These are phyloP conservation scores for Pinna nobilis DNA, from an alignment of 1,140 invertebrate genomes.

Conservation along the genomic window DNA sequence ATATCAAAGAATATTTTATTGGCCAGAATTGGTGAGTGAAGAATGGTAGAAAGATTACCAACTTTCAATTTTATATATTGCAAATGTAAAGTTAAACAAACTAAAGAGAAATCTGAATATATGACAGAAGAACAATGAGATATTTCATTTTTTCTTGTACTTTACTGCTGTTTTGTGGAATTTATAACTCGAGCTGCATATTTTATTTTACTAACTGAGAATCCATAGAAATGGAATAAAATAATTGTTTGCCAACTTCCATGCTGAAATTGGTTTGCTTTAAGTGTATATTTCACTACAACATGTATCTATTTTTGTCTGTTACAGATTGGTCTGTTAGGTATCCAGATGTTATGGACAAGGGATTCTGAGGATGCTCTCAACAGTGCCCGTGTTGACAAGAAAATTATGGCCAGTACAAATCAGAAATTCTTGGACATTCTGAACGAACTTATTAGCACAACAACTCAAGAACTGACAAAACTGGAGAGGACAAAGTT, in stretches of 20 bases:
- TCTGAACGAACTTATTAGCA: conserved; percentile 95
- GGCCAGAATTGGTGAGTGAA: not conserved
- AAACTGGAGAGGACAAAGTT: conserved; percentile 96
- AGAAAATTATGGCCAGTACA: conserved; percentile 95
- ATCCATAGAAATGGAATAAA: too few relatives aligned
- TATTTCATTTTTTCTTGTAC: too few relatives aligned
- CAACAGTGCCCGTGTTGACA: conserved; percentile 90
- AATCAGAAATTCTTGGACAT: conserved; percentile 96
- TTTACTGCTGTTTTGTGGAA: too few relatives aligned
- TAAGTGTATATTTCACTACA: not conserved
- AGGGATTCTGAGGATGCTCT: conserved; percentile 93
- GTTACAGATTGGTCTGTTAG: conserved; percentile 89
- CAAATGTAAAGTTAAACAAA: too few relatives aligned
- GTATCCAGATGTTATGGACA: conserved; percentile 98
- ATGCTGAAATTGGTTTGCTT: not conserved
- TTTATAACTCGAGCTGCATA: too few relatives aligned
- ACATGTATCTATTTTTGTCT: too few relatives aligned
- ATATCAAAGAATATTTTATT: not conserved
- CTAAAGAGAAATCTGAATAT: too few relatives aligned
- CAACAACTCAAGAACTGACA: conserved; percentile 93
- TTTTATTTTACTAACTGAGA: too few relatives aligned
- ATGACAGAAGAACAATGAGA: too few relatives aligned
- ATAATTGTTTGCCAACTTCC: not conserved
- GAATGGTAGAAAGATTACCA: too few relatives aligned
- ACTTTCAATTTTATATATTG: too few relatives aligned